A percentile compares a stretch with the other conserved stretches of the same genome.
Evolutionary conservation across 2,888 invertebrate species (phyloP).

Genomic region (Dolichomitus sp.): DNA sequence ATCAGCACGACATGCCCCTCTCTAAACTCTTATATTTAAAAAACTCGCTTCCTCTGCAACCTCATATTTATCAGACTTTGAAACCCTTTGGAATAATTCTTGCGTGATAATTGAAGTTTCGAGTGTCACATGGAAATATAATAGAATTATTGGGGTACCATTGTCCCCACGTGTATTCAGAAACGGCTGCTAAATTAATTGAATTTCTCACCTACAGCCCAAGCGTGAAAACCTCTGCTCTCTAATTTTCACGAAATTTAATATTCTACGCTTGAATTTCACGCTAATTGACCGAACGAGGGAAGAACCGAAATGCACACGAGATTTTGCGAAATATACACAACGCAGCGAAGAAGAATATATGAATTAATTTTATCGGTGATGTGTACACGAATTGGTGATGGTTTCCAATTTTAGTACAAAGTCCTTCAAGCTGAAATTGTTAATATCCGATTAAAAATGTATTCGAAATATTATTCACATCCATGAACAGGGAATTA

Average conservation of each 20-base stretch:
- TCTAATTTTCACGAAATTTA: constrained; percentile 41
- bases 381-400: background rate
- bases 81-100: constrained; percentile 21
- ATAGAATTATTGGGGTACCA: background rate
- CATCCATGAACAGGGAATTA: background rate
- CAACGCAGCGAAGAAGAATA: background rate
- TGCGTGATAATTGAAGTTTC: constrained; percentile 6
- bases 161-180: background rate
- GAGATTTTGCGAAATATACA: background rate
- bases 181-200: constrained; percentile 14
- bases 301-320: background rate
- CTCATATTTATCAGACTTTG: constrained; percentile 13
- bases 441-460: background rate
- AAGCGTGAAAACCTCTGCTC: background rate
- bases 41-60: constrained; percentile 10
- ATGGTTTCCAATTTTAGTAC: background rate
- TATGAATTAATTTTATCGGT: constrained; percentile 37
- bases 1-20: constrained; percentile 61
- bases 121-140: background rate
- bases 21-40: background rate
- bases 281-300: constrained; percentile 27
- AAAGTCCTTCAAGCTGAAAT: background rate
- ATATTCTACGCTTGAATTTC: constrained; percentile 34
- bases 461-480: background rate
- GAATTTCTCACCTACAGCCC: constrained; percentile 16